phyloP scores from a whole-genome alignment of 1,140 invertebrate genomes.

The Drosophila arawakana region DNA sequence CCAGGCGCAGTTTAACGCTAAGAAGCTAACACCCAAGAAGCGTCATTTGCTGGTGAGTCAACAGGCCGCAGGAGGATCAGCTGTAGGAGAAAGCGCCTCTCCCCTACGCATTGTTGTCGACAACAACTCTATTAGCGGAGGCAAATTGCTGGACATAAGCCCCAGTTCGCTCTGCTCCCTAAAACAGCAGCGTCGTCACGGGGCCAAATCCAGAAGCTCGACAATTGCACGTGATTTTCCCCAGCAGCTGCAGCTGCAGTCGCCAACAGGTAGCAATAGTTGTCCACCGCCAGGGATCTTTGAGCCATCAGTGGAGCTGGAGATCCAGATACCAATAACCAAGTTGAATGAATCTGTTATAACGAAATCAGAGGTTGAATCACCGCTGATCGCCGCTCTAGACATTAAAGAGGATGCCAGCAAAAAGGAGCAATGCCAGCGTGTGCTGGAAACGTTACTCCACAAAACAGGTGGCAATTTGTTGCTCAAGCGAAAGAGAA shows the following conservation, averaged over 20 bases:
- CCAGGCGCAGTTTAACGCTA: conserved; percentile 74
- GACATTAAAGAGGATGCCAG: conserved; percentile 67
- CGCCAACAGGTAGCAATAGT: conserved; percentile 56
- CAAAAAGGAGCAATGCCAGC: conserved; percentile 61
- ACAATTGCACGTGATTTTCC: conserved; percentile 27
- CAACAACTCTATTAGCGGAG: conserved; percentile 75
- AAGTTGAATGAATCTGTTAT: conserved; percentile 82
- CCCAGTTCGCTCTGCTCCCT: conserved; percentile 72
- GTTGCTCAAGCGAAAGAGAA: conserved; percentile 89
- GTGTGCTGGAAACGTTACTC: conserved; percentile 79
- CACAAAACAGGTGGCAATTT: conserved; percentile 77
- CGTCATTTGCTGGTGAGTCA: conserved; percentile 84
- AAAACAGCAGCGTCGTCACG: conserved; percentile 62
- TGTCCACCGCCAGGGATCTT: conserved; percentile 87
- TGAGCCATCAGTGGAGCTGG: conserved; percentile 87
- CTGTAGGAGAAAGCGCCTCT: conserved; percentile 59
- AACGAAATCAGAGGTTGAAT: conserved; percentile 78
- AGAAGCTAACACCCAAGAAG: conserved; percentile 85
- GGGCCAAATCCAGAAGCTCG: conserved; percentile 24
- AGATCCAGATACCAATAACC: conserved; percentile 87
- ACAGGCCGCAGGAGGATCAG: conserved; percentile 30
- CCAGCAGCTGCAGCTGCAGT: conserved; percentile 34
- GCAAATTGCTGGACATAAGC: conserved; percentile 74
- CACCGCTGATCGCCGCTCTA: conserved; percentile 57
- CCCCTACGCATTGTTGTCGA: conserved; percentile 72